Base-by-base conservation (phyloP, 2,113 vertebrate genomes). In the Cygnus atratus region DNA sequence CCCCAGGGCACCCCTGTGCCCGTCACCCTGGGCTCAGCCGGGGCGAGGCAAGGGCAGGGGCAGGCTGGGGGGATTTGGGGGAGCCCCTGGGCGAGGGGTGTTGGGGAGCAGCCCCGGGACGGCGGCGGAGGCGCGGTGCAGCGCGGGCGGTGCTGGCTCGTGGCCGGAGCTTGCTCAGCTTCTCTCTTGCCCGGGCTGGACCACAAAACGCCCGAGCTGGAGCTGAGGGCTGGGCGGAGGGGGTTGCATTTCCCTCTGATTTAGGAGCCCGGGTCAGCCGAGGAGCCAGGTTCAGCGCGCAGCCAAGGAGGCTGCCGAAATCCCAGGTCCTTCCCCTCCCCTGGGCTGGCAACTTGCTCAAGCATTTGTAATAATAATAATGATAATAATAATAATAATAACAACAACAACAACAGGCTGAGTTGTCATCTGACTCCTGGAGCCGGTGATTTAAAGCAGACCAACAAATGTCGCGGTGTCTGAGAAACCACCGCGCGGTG, bases 291-390 rank as follows among this genome's bases (percentile, higher is more conserved):
- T 31, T 57, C 75, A 13, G 7, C 2, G 0, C 29, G 16, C 25
- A 37, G 62, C 39, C 7, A 3, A n/a, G 28, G 62, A 91, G 70
- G 74, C 85, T 74, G 18, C 95, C 0, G 2, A 94, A 93, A 90
- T 77, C 74, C 79, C 9, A 4, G 63, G 76, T 44, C 43, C 29
- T 46, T 68, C 43, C 66, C 66, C 66, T 68, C 29, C 39, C 41
- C 41, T 33, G 66, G 43, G 61, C 61, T 28, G 93, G 87, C 89
- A 88, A 66, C 95, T 91, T 20, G 50, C 87, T 92, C 29, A 65
- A 84, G 89, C 59, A 39, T 92, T 96, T 88, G 54, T 74, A 91
- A 92, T 94, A 92, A 92, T 88, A 84, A 84, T 87, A 58, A 92
- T 86, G 87, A 84, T 87, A 54, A 94, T 14, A 89, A 88, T 10